Evolutionary conservation across 2,113 vertebrate species (phyloP).

Genomic region (Cathartes aura): DNA sequence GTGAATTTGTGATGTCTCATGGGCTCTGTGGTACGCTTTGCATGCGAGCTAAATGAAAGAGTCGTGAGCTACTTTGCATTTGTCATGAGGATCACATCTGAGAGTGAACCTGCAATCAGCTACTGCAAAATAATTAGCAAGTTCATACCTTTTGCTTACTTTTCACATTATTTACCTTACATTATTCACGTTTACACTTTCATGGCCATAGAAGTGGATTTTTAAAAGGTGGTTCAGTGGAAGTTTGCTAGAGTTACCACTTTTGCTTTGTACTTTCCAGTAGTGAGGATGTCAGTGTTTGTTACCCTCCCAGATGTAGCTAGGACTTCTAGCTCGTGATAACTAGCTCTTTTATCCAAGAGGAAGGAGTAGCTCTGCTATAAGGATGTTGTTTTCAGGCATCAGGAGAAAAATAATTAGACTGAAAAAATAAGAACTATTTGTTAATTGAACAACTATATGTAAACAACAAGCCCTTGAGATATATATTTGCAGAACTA

Average conservation of each 20-base stretch:
- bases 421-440: not conserved
- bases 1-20: not conserved
- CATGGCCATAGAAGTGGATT: not conserved
- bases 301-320: not conserved
- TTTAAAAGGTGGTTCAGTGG: not conserved
- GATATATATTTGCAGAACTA: not conserved
- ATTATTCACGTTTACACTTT: not conserved
- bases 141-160: not conserved
- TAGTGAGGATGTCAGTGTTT: not conserved
- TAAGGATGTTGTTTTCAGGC: not conserved
- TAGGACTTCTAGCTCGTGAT: not conserved
- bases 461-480: not conserved
- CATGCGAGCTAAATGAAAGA: fast-evolving
- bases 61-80: not conserved
- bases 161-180: not conserved
- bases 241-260: not conserved
- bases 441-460: not conserved
- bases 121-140: not conserved
- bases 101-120: not conserved
- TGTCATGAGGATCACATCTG: not conserved
- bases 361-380: not conserved
- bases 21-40: not conserved
- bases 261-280: not conserved
- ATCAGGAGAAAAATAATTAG: not conserved
- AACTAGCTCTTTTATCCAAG: not conserved